These are phyloP conservation scores for Pseudococcus jackbeardsleyi DNA, from an alignment of 2,888 invertebrate genomes.

Conservation along the genomic window DNA sequence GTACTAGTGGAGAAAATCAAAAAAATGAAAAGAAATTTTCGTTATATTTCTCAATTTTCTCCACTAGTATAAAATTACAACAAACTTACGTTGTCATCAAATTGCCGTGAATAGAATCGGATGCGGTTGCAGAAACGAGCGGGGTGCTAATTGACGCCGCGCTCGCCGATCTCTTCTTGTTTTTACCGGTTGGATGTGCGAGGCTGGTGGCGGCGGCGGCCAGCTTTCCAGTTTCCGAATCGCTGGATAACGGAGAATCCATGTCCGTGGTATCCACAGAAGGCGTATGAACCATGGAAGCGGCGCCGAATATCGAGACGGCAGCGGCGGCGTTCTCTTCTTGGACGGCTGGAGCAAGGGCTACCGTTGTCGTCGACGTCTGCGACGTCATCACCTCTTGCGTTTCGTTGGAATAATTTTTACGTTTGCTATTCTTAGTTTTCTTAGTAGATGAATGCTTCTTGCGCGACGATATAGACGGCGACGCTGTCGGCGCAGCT, in stretches of 20 bases:
- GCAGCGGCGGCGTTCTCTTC: not conserved
- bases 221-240: slow-evolving; percentile 34
- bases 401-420: slow-evolving; percentile 3
- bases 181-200: not conserved
- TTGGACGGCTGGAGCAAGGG: not conserved
- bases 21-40: no score
- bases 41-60: no score
- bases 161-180: not conserved
- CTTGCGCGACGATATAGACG: slow-evolving; percentile 17
- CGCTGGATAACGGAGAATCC: slow-evolving; percentile 56
- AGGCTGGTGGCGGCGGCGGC: not conserved
- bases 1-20: no score
- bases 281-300: slow-evolving; percentile 5
- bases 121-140: not conserved
- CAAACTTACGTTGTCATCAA: slow-evolving; percentile 27
- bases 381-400: not conserved
- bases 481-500: not conserved
- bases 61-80: no score
- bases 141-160: not conserved
- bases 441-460: slow-evolving; percentile 50
- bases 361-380: not conserved
- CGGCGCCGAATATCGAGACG: not conserved
- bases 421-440: slow-evolving; percentile 49
- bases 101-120: not conserved
- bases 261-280: slow-evolving; percentile 52